These are phyloP conservation scores for Steatornis caripensis DNA, from an alignment of 2,113 vertebrate genomes.

Conservation along the genomic window DNA sequence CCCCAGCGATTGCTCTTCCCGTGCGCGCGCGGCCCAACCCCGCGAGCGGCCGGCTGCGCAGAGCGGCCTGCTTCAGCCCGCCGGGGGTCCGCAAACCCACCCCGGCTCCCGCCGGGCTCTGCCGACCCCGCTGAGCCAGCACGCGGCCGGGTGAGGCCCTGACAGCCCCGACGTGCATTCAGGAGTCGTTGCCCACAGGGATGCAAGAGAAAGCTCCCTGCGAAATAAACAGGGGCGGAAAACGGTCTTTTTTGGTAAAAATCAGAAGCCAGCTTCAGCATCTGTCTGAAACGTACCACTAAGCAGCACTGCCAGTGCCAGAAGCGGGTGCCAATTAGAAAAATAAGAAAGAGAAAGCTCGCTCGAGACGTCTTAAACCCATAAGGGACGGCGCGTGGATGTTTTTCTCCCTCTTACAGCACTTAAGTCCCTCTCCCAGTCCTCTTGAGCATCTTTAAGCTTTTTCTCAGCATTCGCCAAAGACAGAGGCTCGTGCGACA, in stretches of 20 bases:
- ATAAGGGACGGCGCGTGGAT: background rate
- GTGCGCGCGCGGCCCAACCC: fast-evolving
- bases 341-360: background rate
- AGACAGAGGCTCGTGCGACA: background rate
- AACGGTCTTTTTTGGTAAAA: background rate
- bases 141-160: fast-evolving
- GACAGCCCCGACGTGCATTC: background rate
- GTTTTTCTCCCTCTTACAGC: background rate
- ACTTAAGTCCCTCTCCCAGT: background rate
- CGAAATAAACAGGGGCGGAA: background rate
- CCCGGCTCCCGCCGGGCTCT: fast-evolving
- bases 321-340: background rate
- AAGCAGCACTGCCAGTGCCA: background rate
- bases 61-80: background rate
- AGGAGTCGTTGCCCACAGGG: fast-evolving
- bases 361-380: background rate
- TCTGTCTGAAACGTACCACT: background rate
- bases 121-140: background rate
- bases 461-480: background rate
- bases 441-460: background rate
- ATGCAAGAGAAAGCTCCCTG: background rate
- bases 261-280: background rate
- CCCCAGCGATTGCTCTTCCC: background rate
- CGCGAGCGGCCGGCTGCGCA: no score
- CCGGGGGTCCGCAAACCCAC: background rate